phyloP scores from a whole-genome alignment of 2,113 vertebrate species.

The Thermophis baileyi region DNA sequence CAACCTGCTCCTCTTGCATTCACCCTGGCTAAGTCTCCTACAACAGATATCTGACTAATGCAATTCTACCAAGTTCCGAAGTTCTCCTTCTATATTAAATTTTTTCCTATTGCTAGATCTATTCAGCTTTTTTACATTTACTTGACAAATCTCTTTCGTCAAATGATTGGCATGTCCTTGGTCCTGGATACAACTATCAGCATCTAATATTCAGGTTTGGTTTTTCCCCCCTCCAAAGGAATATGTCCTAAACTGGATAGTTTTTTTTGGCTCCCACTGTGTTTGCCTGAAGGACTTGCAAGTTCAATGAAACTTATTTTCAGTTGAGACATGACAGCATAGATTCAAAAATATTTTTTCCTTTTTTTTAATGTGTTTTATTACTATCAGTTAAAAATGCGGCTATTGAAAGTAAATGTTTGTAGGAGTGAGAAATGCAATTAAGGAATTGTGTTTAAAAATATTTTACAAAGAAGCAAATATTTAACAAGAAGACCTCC shows the following conservation, averaged over 20 bases:
- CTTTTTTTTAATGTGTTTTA: not conserved
- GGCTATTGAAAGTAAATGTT: not conserved
- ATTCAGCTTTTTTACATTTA: not conserved
- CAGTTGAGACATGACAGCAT: not conserved
- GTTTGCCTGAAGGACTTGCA: not conserved
- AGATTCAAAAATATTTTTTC: not conserved
- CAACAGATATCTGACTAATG: not conserved
- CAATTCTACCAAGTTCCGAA: not conserved
- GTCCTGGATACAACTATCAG: not conserved
- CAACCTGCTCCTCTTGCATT: not conserved
- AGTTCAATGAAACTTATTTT: not conserved
- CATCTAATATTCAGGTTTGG: not conserved
- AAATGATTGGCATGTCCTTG: not conserved
- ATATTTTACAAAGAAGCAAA: not conserved
- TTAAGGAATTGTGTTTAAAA: not conserved
- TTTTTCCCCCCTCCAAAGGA: not conserved
- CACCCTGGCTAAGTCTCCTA: not conserved
- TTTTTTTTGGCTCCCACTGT: not conserved
- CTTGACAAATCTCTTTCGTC: not conserved
- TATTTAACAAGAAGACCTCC: not conserved
- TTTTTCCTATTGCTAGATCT: not conserved
- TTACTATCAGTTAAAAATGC: not conserved
- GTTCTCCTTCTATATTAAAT: not conserved
- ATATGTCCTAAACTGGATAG: not conserved
- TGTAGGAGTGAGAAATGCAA: rapidly evolving